phyloP scores from a whole-genome alignment of 2,113 vertebrate genomes.

The Lepus timidus region DNA sequence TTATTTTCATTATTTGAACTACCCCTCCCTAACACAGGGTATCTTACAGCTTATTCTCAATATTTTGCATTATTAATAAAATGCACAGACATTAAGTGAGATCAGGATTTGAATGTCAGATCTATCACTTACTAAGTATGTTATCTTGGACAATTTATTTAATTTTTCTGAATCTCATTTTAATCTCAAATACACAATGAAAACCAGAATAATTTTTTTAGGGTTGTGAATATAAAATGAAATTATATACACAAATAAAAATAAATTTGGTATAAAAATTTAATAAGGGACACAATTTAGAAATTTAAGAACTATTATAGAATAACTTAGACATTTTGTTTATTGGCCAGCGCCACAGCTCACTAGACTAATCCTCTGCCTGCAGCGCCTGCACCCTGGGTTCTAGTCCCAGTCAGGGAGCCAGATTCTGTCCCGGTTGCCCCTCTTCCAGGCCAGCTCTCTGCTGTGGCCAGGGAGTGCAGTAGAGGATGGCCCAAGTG shows the following conservation, averaged over 20 bases:
- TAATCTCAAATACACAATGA: slow-evolving; percentile 37
- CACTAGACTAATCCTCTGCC: too few relatives aligned
- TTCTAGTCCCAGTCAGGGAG: too few relatives aligned
- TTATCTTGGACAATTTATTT: not conserved
- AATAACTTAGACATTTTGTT: not conserved
- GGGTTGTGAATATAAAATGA: not conserved
- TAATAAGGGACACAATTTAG: not conserved
- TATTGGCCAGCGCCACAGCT: not conserved
- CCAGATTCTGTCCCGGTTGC: too few relatives aligned
- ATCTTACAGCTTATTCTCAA: not conserved
- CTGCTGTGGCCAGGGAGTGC: too few relatives aligned
- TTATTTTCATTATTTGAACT: not conserved
- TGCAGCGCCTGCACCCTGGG: too few relatives aligned
- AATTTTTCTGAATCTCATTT: not conserved
- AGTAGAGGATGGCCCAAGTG: too few relatives aligned
- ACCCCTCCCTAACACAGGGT: too few relatives aligned
- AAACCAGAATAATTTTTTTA: not conserved
- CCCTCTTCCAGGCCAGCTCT: too few relatives aligned
- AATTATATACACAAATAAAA: not conserved
- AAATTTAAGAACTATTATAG: not conserved
- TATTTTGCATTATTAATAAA: not conserved
- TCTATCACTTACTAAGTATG: not conserved
- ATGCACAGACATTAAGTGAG: not conserved
- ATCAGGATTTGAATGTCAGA: not conserved
- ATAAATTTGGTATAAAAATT: not conserved